A percentile compares a stretch with the other conserved stretches of the same genome.
Conservation (phyloP, 1,140 invertebrate species). For the Meloidogyne chitwoodi region DNA sequence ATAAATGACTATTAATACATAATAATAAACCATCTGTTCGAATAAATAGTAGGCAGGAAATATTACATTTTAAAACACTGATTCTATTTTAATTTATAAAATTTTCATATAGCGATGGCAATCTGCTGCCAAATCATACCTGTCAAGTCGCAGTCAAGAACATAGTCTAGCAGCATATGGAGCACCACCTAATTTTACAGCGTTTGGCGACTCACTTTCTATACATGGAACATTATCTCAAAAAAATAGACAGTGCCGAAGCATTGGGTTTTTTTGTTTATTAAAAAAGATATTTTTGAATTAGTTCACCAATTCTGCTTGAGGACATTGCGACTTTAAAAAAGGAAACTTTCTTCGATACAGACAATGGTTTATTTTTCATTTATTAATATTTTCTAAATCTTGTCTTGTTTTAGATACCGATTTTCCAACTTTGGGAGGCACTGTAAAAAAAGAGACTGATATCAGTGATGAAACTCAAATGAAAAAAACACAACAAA, state of each 20-base stretch:
- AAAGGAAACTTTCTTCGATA: background rate
- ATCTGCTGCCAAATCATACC: constrained; percentile 52
- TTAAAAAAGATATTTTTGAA: background rate
- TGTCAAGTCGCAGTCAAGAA: constrained; percentile 47
- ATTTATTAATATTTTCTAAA: no score
- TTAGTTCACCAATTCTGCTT: constrained; percentile 48
- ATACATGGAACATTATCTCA: constrained; percentile 10
- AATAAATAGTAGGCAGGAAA: no score
- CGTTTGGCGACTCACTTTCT: constrained; percentile 17
- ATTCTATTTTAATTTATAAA: background rate
- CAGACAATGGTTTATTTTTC: background rate
- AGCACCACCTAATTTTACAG: constrained; percentile 3
- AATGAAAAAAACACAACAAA: background rate
- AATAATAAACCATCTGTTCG: no score
- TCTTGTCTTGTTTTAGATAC: background rate
- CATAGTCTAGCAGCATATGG: constrained; percentile 44
- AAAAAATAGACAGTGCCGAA: constrained; percentile 16
- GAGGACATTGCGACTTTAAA: constrained; percentile 50
- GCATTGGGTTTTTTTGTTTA: constrained; percentile 5
- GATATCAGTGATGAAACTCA: background rate
- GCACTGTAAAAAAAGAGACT: background rate
- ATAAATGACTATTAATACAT: no score
- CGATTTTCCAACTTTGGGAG: background rate
- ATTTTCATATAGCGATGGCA: constrained; percentile 39
- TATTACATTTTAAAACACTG: no score